These are phyloP conservation scores for Melanostoma scalare DNA, from an alignment of 2,888 invertebrate species.

Conservation along the genomic window DNA sequence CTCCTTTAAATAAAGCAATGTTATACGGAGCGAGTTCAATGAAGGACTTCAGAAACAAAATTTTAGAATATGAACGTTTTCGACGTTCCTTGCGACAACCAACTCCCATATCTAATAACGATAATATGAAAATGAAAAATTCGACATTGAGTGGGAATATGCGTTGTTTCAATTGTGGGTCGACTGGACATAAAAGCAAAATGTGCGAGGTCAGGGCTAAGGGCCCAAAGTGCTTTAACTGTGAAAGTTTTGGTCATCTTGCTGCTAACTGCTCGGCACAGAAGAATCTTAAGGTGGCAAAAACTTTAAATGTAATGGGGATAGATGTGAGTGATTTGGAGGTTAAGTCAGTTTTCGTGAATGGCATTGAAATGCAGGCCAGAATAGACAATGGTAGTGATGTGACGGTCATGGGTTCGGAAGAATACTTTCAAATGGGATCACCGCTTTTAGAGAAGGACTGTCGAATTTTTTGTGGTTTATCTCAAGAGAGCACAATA, in stretches of 20 bases:
- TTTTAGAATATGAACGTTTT: conserved; percentile 4
- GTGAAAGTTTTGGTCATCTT: neutral
- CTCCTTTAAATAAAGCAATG: neutral
- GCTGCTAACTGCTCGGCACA: conserved; percentile 7
- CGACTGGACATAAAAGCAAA: neutral
- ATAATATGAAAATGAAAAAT: neutral
- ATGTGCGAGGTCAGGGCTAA: conserved; percentile 1
- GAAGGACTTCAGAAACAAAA: neutral
- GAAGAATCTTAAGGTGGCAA: neutral
- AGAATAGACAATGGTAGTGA: neutral
- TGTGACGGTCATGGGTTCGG: neutral
- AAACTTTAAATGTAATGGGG: neutral
- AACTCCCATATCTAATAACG: neutral
- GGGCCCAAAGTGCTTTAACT: conserved; percentile 1
- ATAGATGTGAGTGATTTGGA: neutral
- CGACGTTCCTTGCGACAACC: neutral
- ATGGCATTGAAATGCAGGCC: neutral
- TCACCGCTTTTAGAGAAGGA: conserved; percentile 1
- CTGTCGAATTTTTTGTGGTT: neutral
- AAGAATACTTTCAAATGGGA: conserved; percentile 7
- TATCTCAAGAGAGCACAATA: neutral
- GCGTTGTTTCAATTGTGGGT: neutral
- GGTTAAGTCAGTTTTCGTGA: too few relatives aligned
- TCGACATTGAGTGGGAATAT: neutral
- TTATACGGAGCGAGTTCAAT: neutral